Base-by-base conservation (phyloP, 2,113 vertebrate genomes). In the Hypomesus transpacificus region DNA sequence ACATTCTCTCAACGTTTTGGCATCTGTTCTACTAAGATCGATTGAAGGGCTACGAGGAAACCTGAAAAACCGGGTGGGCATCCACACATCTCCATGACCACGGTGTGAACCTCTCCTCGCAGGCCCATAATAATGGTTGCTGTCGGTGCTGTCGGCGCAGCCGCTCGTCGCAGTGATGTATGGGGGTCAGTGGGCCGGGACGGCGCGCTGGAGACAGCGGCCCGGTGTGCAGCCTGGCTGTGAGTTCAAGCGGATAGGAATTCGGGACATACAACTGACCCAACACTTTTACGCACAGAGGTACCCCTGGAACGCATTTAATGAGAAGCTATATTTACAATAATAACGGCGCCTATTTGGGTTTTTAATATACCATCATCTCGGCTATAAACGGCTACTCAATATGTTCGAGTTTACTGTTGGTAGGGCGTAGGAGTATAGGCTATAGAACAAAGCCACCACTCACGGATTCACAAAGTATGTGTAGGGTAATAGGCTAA, bases 91-190 rank as follows among this genome's bases (percentile, higher is more conserved):
- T 94, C 92, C 92, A 92, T 95, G 93, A 94, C 94, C 94, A 96
- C 90, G 78, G 85, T 86, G 91, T 95, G 94, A 97, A 95, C 94
- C 93, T 94, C 94, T 90, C 90, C 91, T 93, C 85, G 89, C 91
- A 93, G 93, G 90, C 92, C 91, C 91, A 92, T 88, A 92, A 96
- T 96, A 97, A 96, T 95, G 94, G 93, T 88, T 93, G 92, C 93
- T 95, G 92, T 94, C 93, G 89, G 74, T 80, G 77, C 75, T 81
- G 83, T 82, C 79, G 70, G 63, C 59, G 20, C 75, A 66, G 75
- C 80, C 73, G 83, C 79, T 66, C 71, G 76, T 76, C 73, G 69
- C 70, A 16, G 76, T 96, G 95, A 96, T 96, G 91, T 95, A 96
- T 95, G 92, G 91, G 93, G 94, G 94, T 95, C 94, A 95, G 90